These are phyloP conservation scores for Myrmecobius fasciatus DNA, from an alignment of 2,113 vertebrate species.

Conservation along the genomic window DNA sequence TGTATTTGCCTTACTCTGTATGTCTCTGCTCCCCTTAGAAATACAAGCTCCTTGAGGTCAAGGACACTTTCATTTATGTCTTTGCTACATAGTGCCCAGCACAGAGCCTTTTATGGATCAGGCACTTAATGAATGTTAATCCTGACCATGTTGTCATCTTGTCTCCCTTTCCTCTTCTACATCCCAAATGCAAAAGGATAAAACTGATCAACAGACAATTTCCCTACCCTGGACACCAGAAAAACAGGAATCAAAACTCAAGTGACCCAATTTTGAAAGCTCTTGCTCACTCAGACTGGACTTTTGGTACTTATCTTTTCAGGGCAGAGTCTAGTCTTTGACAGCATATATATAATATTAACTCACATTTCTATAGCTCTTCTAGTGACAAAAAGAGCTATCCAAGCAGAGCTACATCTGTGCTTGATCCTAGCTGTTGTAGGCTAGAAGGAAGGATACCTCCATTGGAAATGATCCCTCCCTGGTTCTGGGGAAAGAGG, in stretches of 20 bases:
- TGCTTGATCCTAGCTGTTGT: not conserved
- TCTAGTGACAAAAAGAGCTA: not conserved
- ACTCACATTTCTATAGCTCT: not conserved
- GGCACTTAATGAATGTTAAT: not conserved
- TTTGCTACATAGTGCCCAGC: not conserved
- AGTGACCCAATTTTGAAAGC: not conserved
- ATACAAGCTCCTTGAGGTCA: not conserved
- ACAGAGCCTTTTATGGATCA: not conserved
- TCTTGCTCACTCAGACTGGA: not conserved
- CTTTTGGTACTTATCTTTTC: not conserved
- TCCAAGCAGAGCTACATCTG: not conserved
- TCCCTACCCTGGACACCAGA: not conserved
- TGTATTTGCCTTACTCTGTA: not conserved
- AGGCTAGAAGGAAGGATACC: not conserved
- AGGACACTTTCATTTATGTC: not conserved
- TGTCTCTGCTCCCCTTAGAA: not conserved
- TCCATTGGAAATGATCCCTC: not conserved
- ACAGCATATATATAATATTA: not conserved
- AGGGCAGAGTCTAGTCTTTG: not conserved
- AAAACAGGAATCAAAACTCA: not conserved
- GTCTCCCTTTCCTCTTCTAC: not conserved
- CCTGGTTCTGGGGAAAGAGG: not conserved
- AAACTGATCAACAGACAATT: not conserved
- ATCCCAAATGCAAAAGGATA: not conserved
- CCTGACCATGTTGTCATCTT: not conserved